A percentile compares a stretch with the other conserved stretches of the same genome.
Conservation (phyloP, 2,113 vertebrate species). For the Syrmaticus mikado region DNA sequence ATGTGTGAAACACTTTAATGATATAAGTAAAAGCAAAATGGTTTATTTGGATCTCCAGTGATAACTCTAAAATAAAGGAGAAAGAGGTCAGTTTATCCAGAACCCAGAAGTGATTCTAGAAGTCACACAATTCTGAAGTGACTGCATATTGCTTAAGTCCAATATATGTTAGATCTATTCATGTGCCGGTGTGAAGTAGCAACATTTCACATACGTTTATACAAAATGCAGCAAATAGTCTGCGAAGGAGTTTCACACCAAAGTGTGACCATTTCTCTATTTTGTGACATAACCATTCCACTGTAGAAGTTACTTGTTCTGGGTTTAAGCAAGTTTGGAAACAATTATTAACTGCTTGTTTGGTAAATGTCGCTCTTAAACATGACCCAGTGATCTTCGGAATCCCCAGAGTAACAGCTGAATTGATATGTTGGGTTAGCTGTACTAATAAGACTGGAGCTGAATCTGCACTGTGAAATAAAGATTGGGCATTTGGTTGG, state of each 20-base stretch:
- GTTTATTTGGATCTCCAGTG: background rate
- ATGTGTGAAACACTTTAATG: background rate
- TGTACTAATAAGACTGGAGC: background rate
- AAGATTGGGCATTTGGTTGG: background rate
- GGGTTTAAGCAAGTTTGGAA: background rate
- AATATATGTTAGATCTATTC: background rate
- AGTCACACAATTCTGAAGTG: background rate
- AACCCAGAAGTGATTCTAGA: background rate
- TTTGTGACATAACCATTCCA: background rate
- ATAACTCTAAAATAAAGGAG: background rate
- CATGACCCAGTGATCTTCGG: background rate
- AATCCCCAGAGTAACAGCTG: background rate
- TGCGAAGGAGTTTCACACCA: background rate
- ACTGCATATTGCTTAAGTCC: background rate
- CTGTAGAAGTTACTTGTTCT: background rate
- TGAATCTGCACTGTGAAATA: background rate
- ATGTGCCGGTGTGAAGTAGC: background rate
- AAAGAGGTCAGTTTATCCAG: background rate
- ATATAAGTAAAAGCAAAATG: background rate
- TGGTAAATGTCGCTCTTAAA: background rate
- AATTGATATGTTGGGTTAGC: accelerated
- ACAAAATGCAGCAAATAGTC: background rate
- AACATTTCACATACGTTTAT: background rate
- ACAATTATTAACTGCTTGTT: background rate
- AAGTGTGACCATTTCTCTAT: background rate